Percentiles rank a stretch among this genome's conserved stretches.
Conservation (phyloP, 2,797 vertebrate genomes). For the Enteromius mattozi region DNA sequence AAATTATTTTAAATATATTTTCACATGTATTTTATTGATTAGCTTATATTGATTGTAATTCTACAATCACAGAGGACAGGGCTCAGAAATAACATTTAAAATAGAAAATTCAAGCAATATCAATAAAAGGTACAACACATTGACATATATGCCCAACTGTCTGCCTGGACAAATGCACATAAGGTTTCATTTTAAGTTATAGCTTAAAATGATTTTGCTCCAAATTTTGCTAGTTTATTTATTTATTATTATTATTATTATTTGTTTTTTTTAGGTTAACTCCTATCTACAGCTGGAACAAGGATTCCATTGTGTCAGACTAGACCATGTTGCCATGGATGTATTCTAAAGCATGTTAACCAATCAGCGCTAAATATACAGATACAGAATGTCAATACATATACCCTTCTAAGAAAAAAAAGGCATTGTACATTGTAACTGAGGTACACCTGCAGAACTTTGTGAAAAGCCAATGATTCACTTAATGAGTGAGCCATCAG, state of each 20-base stretch:
- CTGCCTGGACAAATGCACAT: conserved; percentile 54
- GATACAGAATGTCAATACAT: conserved; percentile 61
- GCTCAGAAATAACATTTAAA: conserved; percentile 61
- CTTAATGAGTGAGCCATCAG: conserved; percentile 22
- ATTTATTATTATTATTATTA: too few species aligned
- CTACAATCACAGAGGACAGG: conserved; percentile 47
- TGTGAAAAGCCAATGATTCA: conserved; percentile 43
- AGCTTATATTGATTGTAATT: conserved; percentile 48
- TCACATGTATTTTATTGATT: conserved; percentile 50
- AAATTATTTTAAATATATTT: background rate
- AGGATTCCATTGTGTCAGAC: conserved; percentile 65
- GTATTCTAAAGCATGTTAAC: conserved; percentile 68
- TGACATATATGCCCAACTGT: conserved; percentile 49
- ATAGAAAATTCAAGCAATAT: conserved; percentile 59
- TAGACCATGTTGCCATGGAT: conserved; percentile 69
- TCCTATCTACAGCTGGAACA: conserved; percentile 61
- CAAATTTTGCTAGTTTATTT: conserved; percentile 51
- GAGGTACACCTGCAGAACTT: conserved; percentile 41
- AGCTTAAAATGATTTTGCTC: conserved; percentile 40
- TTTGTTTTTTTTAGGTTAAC: conserved; percentile 4
- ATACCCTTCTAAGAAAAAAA: conserved; percentile 42
- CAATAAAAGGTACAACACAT: conserved; percentile 49
- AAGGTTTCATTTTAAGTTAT: conserved; percentile 41
- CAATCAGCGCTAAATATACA: conserved; percentile 59
- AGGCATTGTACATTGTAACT: conserved; percentile 45